Evolutionary conservation across 2,888 invertebrate genomes (phyloP).

Genomic region (Cheilosia vernalis): DNA sequence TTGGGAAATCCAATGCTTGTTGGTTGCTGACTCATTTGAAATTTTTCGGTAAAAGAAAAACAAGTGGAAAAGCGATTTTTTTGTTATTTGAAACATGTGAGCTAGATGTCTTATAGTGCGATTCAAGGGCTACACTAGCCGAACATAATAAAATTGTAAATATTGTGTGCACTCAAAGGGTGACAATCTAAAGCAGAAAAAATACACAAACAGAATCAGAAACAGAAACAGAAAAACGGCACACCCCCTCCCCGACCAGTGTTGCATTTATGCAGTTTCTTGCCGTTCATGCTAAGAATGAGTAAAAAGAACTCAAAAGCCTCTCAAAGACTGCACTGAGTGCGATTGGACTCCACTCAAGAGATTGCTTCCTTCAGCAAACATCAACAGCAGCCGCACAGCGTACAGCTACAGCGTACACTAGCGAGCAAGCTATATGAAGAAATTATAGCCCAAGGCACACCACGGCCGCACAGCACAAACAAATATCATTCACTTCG

Average conservation of each 20-base stretch:
- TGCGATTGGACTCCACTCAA: constrained; percentile 2
- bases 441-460: neutral
- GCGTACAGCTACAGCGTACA: neutral
- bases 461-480: constrained; percentile 7
- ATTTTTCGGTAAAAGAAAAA: neutral
- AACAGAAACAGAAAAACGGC: too few relatives aligned
- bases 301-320: constrained; percentile 1
- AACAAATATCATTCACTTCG: constrained; percentile 3
- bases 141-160: neutral
- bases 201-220: neutral
- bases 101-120: neutral
- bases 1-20: neutral
- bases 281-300: neutral
- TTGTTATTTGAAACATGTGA: too few relatives aligned
- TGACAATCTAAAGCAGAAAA: neutral
- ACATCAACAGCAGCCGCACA: neutral
- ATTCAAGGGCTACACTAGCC: neutral
- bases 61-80: neutral
- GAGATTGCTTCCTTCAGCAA: neutral
- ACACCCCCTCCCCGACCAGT: neutral
- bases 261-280: neutral
- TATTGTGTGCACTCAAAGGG: neutral
- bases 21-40: neutral
- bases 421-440: neutral
- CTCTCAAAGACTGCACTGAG: neutral